phyloP scores from a whole-genome alignment of 2,797 vertebrate genomes.

The Hapalemur alaotrensis region DNA sequence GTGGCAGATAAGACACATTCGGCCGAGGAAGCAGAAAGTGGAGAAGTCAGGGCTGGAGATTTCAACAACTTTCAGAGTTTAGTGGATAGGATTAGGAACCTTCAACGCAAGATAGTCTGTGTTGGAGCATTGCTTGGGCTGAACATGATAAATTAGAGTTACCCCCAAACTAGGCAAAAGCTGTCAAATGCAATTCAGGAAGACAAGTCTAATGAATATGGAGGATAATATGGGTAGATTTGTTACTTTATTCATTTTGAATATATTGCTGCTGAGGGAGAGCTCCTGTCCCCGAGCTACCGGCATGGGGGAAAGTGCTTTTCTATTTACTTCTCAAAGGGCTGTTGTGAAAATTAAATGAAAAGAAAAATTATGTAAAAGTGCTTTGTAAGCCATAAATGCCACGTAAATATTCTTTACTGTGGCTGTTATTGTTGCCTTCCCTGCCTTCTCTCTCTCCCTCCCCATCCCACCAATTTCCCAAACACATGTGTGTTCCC shows the following conservation, averaged over 20 bases:
- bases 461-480: background rate
- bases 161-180: background rate
- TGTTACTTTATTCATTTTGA: slow-evolving; percentile 28
- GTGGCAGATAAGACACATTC: background rate
- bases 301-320: background rate
- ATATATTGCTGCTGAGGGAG: background rate
- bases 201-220: slow-evolving; percentile 42
- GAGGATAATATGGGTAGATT: background rate
- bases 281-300: background rate
- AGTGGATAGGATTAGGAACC: background rate
- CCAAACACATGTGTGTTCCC: background rate
- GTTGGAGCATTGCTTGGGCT: background rate
- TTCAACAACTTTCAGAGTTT: background rate
- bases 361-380: background rate
- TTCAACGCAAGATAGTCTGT: background rate
- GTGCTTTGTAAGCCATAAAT: background rate
- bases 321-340: slow-evolving; percentile 38
- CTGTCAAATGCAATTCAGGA: background rate
- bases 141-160: background rate
- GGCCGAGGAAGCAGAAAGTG: background rate
- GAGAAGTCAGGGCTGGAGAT: background rate
- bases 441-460: background rate
- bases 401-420: background rate
- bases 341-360: slow-evolving; percentile 40
- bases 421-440: background rate